A percentile compares a stretch with the other conserved stretches of the same genome.
Conservation (phyloP, 2,888 invertebrate species). For the Geophilus truncorum region DNA sequence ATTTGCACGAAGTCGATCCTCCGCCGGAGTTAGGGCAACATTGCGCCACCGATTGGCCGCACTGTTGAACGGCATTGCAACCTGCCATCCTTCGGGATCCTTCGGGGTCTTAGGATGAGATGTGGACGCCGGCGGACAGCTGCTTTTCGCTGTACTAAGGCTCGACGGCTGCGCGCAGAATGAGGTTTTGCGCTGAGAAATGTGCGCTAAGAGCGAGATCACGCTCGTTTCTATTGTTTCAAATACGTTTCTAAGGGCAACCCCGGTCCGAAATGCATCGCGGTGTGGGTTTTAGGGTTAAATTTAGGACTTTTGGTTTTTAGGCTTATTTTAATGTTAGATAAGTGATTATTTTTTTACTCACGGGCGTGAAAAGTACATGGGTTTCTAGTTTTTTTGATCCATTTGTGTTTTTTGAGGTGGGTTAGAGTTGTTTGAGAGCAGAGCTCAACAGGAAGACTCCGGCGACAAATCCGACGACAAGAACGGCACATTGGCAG, state of each 20-base stretch:
- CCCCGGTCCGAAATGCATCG: too few species aligned
- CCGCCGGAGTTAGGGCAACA: not conserved
- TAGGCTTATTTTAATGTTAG: too few species aligned
- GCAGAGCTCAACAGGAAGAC: not conserved
- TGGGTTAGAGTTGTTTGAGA: not conserved
- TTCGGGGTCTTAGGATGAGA: too few species aligned
- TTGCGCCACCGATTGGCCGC: not conserved
- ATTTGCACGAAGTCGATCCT: not conserved
- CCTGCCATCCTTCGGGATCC: not conserved
- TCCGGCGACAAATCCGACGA: constrained; percentile 21
- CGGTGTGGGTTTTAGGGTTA: too few species aligned
- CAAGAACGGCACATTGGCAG: not conserved
- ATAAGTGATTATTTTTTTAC: too few species aligned
- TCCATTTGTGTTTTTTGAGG: not conserved
- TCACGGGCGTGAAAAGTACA: too few species aligned
- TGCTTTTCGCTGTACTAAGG: not conserved
- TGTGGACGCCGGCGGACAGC: not conserved
- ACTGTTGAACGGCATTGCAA: not conserved
- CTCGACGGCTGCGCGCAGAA: not conserved
- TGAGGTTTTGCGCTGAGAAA: too few species aligned
- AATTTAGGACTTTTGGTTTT: too few species aligned
- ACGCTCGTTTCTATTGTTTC: too few species aligned
- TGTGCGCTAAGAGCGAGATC: too few species aligned
- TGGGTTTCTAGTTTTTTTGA: not conserved
- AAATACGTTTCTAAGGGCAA: too few species aligned